Percentiles rank a stretch among this genome's conserved stretches.
phyloP scores from a whole-genome alignment of 2,888 invertebrate genomes.

The Melanostoma scalare region DNA sequence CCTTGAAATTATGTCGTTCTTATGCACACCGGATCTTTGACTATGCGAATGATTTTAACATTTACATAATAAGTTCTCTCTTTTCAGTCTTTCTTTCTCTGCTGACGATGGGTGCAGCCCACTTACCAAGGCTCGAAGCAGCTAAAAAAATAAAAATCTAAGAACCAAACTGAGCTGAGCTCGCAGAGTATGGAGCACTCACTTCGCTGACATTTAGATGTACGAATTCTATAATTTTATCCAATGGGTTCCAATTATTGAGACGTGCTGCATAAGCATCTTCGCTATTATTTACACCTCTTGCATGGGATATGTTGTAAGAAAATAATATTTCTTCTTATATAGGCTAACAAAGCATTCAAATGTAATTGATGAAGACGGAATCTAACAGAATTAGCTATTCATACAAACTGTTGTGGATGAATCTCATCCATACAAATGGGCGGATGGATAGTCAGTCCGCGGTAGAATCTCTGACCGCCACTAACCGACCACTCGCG shows the following conservation, averaged over 20 bases:
- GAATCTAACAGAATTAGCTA: constrained; percentile 24
- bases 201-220: constrained; percentile 65
- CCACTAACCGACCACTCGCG: constrained; percentile 5
- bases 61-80: constrained; percentile 60
- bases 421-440: constrained; percentile 48
- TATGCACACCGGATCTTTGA: constrained; percentile 54
- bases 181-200: constrained; percentile 21
- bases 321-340: constrained; percentile 10
- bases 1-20: constrained; percentile 51
- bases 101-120: constrained; percentile 61
- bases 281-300: constrained; percentile 32
- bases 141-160: background rate
- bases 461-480: background rate
- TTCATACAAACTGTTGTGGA: constrained; percentile 49
- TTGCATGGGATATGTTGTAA: constrained; percentile 17
- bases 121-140: constrained; percentile 47
- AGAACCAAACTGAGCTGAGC: constrained; percentile 48
- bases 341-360: constrained; percentile 6
- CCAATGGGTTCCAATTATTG: constrained; percentile 51
- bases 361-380: constrained; percentile 41
- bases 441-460: constrained; percentile 33
- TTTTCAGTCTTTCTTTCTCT: constrained; percentile 53
- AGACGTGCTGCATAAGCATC: constrained; percentile 29
- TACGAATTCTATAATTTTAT: constrained; percentile 56
- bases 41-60: constrained; percentile 44